Evolutionary conservation across 2,113 vertebrate species (phyloP).

Genomic region (Fregetta grallaria): DNA sequence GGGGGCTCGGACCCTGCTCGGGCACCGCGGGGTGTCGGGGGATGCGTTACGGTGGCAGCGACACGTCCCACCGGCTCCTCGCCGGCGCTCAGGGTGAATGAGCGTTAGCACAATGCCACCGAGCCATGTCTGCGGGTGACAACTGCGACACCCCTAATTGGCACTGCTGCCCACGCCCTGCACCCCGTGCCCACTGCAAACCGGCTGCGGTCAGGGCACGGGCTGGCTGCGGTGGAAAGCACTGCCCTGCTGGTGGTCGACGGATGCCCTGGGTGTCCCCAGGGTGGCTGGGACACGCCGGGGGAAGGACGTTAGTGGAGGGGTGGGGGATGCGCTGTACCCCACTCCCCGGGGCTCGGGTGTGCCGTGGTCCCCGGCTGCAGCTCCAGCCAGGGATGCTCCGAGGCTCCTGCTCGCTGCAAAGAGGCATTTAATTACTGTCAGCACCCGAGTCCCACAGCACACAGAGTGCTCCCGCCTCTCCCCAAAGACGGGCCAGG

Average conservation of each 20-base stretch:
- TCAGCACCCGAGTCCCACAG: not conserved
- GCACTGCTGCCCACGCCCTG: not conserved
- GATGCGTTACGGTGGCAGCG: fast-evolving
- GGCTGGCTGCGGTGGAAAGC: fast-evolving
- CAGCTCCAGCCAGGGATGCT: not conserved
- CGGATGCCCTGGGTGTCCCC: not conserved
- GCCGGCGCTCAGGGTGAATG: not conserved
- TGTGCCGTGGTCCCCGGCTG: fast-evolving
- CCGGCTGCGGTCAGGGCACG: fast-evolving
- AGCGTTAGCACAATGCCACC: not conserved
- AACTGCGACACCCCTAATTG: fast-evolving
- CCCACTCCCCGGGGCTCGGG: not conserved
- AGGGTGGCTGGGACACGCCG: not conserved
- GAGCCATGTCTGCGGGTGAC: not conserved
- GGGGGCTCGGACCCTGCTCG: not conserved
- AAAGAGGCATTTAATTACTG: not conserved
- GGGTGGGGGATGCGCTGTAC: not conserved
- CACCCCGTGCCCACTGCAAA: not conserved
- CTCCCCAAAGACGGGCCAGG: not conserved
- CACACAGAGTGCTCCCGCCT: not conserved
- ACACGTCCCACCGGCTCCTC: not conserved
- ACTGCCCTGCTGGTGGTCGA: fast-evolving
- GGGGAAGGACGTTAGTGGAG: fast-evolving
- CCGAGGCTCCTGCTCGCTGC: not conserved
- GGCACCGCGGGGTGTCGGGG: not conserved